Evolutionary conservation across 2,888 invertebrate genomes (phyloP), one percentile per base, ranked within the genome.

Genomic region (Erynnis tages): DNA sequence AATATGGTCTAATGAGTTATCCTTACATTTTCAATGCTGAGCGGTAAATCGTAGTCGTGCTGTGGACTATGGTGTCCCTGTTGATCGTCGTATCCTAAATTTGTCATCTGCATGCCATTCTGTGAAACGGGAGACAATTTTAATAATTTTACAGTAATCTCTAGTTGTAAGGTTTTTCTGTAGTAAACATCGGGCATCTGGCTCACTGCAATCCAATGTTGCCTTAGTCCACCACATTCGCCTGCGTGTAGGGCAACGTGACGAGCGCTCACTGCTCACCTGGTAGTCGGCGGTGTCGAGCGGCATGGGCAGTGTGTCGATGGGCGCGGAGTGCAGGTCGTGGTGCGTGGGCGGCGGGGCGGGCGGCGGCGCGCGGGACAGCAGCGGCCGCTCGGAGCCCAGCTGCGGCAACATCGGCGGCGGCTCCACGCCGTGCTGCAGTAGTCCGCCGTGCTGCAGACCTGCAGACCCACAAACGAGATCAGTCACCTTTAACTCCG

Each of bases 21-120:
- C n/a, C 93, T 91, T 88, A 96, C 95, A 63, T 94, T 94, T 73
- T 94, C 96, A 60, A 94, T 95, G 47, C 95, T 94, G 52, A 93
- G 93, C 34, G 96, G 95, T 67, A 95, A 93, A 71, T 96, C 96
- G 73, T 95, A 95, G 71, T 95, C 95, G 67, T 94, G 94, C 58
- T 92, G 93, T 83, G 72, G 93, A 92, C 77, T 93, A 87, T 69
- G 91, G 77, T 64, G 92, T 74, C 62, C 92, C 78, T 76, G 92
- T 76, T 75, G 93, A 82, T 79, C 93, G 65, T 95, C 95, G 72
- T 94, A 95, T 10, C 94, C 94, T 87, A 94, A 91, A 67, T 94
- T 94, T 16, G 94, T 93, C 91, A 65, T 63, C 37, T 63, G 63
- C 57, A 65, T 57, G 14, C 75, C 79, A 61, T 65, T 77, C 84